phyloP scores from a whole-genome alignment of 2,888 invertebrate species.

The Ophion obscuratus region DNA sequence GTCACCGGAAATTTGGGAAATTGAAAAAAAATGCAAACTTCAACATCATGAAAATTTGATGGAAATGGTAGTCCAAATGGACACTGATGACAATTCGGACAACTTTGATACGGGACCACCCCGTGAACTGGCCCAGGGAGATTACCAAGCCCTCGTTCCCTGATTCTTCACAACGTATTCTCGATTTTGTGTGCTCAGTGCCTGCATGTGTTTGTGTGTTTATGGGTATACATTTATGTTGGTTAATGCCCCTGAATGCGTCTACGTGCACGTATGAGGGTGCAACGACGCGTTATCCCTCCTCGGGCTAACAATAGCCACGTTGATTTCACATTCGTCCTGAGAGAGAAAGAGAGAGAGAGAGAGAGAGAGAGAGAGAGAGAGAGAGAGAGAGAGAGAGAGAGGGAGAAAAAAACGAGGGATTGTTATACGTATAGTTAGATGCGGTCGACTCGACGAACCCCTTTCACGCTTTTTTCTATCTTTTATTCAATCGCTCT shows the following conservation, averaged over 20 bases:
- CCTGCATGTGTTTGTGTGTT: conserved; percentile 50
- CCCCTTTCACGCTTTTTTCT: conserved; percentile 69
- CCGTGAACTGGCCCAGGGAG: background rate
- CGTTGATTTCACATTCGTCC: conserved; percentile 81
- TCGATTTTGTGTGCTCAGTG: conserved; percentile 27
- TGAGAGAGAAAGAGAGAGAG: conserved; percentile 58
- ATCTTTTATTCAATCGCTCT: conserved; percentile 63
- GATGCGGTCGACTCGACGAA: conserved; percentile 67
- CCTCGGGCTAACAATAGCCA: conserved; percentile 75
- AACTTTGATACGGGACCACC: background rate
- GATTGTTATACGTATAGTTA: conserved; percentile 51
- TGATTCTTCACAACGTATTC: conserved; percentile 52
- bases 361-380: conserved; percentile 40
- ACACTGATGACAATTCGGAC: background rate
- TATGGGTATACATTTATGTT: conserved; percentile 48
- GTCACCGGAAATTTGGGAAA: too few relatives aligned
- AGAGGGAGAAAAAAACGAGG: conserved; percentile 44
- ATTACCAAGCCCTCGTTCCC: conserved; percentile 33
- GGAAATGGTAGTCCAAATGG: background rate
- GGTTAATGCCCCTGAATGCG: conserved; percentile 61
- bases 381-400: conserved; percentile 60
- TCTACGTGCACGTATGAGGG: conserved; percentile 48
- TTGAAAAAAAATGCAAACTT: too few relatives aligned
- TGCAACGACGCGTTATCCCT: conserved; percentile 60
- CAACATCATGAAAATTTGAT: background rate